phyloP scores from a whole-genome alignment of 2,113 vertebrate species.

The Hemichromis elongatus region DNA sequence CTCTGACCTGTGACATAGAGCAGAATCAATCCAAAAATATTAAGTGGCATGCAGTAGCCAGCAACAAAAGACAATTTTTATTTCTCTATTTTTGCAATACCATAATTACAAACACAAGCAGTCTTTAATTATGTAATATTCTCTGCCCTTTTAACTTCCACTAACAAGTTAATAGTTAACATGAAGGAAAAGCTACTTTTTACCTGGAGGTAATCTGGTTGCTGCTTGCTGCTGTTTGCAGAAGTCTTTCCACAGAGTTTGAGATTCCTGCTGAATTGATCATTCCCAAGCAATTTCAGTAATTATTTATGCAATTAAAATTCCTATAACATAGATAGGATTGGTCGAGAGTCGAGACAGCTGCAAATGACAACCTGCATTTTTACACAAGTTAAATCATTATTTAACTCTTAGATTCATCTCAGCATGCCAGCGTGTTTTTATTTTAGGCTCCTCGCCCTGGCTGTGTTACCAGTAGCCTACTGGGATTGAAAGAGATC shows the following conservation, averaged over 20 bases:
- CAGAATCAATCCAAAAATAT: neutral
- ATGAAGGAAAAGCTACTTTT: neutral
- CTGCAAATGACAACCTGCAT: neutral
- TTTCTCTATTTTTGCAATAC: neutral
- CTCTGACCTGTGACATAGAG: fast-evolving
- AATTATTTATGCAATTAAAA: neutral
- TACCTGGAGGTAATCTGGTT: neutral
- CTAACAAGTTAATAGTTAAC: neutral
- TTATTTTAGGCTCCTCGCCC: neutral
- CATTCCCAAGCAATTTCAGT: neutral
- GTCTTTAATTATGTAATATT: neutral
- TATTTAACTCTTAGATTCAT: neutral
- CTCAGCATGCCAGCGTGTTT: neutral
- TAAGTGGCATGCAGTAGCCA: neutral
- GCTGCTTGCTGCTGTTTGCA: neutral
- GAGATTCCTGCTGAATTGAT: neutral
- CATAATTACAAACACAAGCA: neutral
- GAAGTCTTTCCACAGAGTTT: neutral
- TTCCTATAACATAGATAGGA: neutral
- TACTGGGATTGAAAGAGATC: slow-evolving; percentile 52
- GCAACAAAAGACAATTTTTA: neutral
- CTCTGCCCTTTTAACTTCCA: neutral
- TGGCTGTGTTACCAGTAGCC: slow-evolving; percentile 35
- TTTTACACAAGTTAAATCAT: neutral
- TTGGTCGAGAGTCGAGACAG: neutral